Percentiles rank a stretch among this genome's conserved stretches.
Evolutionary conservation across 23 tunicate species (phyloP).

Genomic region (Ascidia mentula): DNA sequence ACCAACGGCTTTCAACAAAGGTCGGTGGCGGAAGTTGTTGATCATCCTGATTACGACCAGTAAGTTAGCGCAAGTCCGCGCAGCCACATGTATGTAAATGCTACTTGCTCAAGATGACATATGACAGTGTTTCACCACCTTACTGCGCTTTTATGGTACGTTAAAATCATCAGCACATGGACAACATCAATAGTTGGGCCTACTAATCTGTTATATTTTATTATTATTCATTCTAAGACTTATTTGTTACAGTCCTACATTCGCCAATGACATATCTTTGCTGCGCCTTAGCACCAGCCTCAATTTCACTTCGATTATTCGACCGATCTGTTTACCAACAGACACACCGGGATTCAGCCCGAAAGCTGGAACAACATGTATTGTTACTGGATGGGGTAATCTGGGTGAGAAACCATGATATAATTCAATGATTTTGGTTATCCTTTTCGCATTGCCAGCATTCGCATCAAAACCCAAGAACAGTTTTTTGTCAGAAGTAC

Average conservation of each 20-base stretch:
- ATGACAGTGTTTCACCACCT: no score
- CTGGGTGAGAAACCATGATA: neutral
- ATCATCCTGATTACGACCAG: neutral
- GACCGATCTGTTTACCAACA: neutral
- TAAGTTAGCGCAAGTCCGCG: neutral
- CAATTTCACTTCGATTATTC: neutral
- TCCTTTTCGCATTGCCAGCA: no score
- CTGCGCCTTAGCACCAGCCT: neutral
- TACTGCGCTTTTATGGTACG: no score
- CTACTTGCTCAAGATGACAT: no score
- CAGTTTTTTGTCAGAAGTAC: no score
- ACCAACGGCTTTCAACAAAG: neutral
- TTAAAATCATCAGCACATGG: neutral
- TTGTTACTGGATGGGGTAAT: constrained; percentile 18
- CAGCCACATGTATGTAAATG: no score
- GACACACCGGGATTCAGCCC: constrained; percentile 11
- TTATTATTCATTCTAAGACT: no score
- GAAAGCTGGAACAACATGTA: constrained; percentile 8
- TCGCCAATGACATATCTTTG: constrained; percentile 3
- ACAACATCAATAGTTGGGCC: neutral
- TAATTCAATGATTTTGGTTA: no score
- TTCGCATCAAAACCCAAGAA: no score
- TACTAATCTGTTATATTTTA: neutral
- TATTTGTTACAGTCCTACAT: neutral
- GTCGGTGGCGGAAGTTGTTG: neutral